These are phyloP conservation scores for Camponotus vicinus DNA, from an alignment of 1,140 invertebrate species.

Conservation along the genomic window DNA sequence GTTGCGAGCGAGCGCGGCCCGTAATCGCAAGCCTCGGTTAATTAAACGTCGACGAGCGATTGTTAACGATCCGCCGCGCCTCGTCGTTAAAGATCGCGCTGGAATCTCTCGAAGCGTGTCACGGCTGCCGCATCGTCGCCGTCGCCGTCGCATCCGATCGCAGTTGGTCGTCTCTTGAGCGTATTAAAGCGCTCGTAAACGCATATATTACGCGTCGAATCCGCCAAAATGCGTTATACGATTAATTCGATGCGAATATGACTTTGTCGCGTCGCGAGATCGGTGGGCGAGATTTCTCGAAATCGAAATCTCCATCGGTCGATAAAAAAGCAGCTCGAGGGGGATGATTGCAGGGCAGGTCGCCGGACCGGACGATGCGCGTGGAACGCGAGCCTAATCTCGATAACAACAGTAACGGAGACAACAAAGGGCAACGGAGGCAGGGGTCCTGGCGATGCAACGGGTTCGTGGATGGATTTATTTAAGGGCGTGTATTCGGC, in stretches of 20 bases:
- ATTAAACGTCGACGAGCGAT: conserved; percentile 80
- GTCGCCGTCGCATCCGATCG: no score
- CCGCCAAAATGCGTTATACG: conserved; percentile 15
- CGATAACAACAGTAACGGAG: conserved; percentile 52
- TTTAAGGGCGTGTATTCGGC: conserved; percentile 85
- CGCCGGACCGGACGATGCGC: conserved; percentile 30
- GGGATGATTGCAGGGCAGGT: conserved; percentile 69
- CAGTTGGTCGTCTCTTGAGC: conserved; percentile 1
- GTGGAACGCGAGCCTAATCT: conserved; percentile 70
- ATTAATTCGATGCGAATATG: conserved; percentile 34
- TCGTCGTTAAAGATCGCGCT: conserved; percentile 73
- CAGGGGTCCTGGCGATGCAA: conserved; percentile 37
- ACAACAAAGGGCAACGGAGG: conserved; percentile 53
- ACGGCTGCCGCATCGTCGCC: conserved; percentile 64
- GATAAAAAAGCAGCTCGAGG: conserved; percentile 33
- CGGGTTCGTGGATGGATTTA: conserved; percentile 81
- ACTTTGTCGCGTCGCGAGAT: conserved; percentile 24
- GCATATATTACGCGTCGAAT: neutral
- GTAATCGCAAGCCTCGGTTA: conserved; percentile 76
- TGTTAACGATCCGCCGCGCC: conserved; percentile 79
- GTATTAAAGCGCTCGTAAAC: conserved; percentile 42
- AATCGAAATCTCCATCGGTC: neutral
- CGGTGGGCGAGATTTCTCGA: conserved; percentile 25
- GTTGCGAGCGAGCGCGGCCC: conserved; percentile 37
- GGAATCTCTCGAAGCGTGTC: conserved; percentile 75